Conservation (phyloP, 2,888 invertebrate genomes). For the Mamestra brassicae region DNA sequence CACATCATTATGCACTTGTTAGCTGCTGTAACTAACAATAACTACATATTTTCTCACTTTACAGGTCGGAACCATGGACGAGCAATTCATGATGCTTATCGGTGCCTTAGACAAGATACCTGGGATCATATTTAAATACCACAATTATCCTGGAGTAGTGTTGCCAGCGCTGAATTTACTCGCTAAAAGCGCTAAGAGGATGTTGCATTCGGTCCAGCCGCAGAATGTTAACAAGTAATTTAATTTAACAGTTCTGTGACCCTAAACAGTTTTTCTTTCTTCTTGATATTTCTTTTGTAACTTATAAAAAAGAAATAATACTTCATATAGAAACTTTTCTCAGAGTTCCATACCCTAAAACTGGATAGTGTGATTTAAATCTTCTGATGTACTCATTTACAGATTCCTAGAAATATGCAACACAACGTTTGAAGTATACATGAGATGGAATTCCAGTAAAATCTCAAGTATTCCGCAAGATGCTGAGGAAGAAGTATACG, state of each 20-base stretch:
- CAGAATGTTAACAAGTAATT: conserved; percentile 90
- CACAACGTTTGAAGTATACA: conserved; percentile 93
- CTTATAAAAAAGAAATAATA: not conserved
- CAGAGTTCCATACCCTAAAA: not conserved
- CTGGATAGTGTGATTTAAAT: not conserved
- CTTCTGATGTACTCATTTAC: conserved; percentile 33
- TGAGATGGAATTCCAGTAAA: conserved; percentile 92
- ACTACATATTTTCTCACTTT: not conserved
- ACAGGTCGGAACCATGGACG: conserved; percentile 80
- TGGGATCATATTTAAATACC: conserved; percentile 93
- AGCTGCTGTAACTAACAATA: not conserved
- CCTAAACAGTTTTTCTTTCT: no score
- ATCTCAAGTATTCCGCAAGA: conserved; percentile 92
- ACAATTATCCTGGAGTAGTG: conserved; percentile 95
- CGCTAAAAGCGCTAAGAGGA: conserved; percentile 93
- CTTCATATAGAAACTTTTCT: not conserved
- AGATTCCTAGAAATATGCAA: conserved; percentile 93
- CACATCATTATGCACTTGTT: not conserved
- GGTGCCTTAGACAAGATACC: conserved; percentile 93
- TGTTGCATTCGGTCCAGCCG: conserved; percentile 92
- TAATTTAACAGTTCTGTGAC: not conserved
- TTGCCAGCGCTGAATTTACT: conserved; percentile 92
- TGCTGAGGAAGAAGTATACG: conserved; percentile 92
- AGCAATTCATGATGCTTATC: conserved; percentile 90
- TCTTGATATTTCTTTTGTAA: no score